Evolutionary conservation across 2,888 invertebrate genomes (phyloP).

Genomic region (Dascillus cervinus): DNA sequence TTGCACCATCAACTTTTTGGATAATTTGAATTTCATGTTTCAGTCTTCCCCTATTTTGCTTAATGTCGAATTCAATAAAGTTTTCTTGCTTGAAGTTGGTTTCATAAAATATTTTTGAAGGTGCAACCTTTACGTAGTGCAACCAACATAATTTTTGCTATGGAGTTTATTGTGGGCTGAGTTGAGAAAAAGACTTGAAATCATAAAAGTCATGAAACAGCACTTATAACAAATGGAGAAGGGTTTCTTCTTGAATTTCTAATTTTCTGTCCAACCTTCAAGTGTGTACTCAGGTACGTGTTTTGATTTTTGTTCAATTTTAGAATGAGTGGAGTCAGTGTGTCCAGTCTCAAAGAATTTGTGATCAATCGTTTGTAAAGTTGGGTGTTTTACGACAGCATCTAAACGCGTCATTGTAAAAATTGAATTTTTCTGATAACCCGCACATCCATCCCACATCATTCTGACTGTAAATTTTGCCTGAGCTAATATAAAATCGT

Average conservation of each 20-base stretch:
- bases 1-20: conserved; percentile 9
- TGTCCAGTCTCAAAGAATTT: conserved; percentile 14
- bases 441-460: conserved; percentile 19
- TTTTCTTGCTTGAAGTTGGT: conserved; percentile 9
- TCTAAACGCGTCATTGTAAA: conserved; percentile 17
- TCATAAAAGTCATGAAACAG: conserved; percentile 16
- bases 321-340: conserved; percentile 22
- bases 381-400: conserved; percentile 1
- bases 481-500: conserved; percentile 20
- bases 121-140: conserved; percentile 9
- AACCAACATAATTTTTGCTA: conserved; percentile 13
- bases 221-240: conserved; percentile 13
- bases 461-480: conserved; percentile 15
- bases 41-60: conserved; percentile 11
- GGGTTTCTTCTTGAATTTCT: conserved; percentile 16
- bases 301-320: conserved; percentile 25
- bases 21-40: conserved; percentile 9
- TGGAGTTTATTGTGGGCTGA: conserved; percentile 2
- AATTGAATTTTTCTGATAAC: conserved; percentile 20
- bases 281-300: conserved; percentile 24
- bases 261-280: conserved; percentile 22
- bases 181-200: conserved; percentile 10
- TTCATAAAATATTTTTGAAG: conserved; percentile 15
- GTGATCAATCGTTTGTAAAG: conserved; percentile 5
- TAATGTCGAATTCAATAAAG: conserved; percentile 12